Conservation (phyloP, 2,797 vertebrate genomes). For the Gymnoscopelus braueri region DNA sequence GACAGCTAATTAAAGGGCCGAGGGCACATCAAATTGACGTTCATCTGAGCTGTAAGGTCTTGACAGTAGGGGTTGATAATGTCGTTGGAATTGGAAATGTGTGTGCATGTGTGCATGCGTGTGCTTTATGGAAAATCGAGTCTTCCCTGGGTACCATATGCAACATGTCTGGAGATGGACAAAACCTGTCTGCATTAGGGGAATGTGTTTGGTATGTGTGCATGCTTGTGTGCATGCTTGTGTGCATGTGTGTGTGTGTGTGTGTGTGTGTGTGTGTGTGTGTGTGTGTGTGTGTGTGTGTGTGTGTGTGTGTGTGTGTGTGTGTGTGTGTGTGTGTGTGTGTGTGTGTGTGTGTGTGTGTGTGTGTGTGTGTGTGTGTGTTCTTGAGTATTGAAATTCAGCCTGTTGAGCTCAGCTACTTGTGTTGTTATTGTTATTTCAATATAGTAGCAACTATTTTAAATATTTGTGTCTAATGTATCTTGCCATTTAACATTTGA, state of each 20-base stretch:
- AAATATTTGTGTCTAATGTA: slow-evolving; percentile 14
- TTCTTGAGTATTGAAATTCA: slow-evolving; percentile 56
- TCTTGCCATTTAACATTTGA: too few relatives aligned
- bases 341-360: slow-evolving; percentile 36
- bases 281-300: not conserved
- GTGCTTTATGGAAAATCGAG: slow-evolving; percentile 52
- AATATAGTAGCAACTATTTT: slow-evolving; percentile 23
- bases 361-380: slow-evolving; percentile 6
- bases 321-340: slow-evolving; percentile 26
- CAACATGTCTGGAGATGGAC: slow-evolving; percentile 17
- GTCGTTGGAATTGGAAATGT: slow-evolving; percentile 38
- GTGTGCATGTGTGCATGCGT: slow-evolving; percentile 10
- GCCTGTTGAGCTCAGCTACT: slow-evolving; percentile 55
- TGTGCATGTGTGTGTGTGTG: slow-evolving; percentile 37
- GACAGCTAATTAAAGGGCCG: slow-evolving; percentile 88
- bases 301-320: slow-evolving; percentile 11
- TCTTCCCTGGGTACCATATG: slow-evolving; percentile 56
- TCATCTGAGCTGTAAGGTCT: slow-evolving; percentile 79
- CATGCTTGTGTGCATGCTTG: slow-evolving; percentile 8
- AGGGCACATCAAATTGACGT: slow-evolving; percentile 86
- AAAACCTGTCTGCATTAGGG: slow-evolving; percentile 9
- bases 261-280: slow-evolving; percentile 15
- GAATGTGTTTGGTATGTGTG: too few relatives aligned
- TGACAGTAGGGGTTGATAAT: slow-evolving; percentile 79
- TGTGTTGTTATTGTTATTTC: not conserved